phyloP scores from a whole-genome alignment of 2,113 vertebrate species.

The Sceloporus tristichus region DNA sequence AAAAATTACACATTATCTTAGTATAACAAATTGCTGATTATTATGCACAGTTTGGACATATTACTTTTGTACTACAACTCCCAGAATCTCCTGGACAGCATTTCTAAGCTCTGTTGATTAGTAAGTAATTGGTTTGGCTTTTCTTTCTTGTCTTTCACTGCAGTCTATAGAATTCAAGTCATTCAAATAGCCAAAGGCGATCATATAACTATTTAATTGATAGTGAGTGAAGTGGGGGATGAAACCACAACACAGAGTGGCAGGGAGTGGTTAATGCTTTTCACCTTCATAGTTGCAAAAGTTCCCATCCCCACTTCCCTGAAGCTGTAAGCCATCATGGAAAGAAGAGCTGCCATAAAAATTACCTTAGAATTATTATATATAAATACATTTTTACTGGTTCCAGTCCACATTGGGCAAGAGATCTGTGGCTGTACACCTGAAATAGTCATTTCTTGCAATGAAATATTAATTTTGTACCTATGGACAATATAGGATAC shows the following conservation, averaged over 20 bases:
- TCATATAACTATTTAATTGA: background rate
- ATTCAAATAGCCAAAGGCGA: background rate
- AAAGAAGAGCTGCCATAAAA: background rate
- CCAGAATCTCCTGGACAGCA: no score
- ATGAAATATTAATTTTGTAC: background rate
- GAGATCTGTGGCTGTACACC: background rate
- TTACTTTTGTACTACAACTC: no score
- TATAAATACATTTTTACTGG: background rate
- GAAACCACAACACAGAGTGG: no score
- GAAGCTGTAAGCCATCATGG: background rate
- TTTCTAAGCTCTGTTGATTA: background rate
- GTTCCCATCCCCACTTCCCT: no score
- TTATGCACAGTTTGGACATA: no score
- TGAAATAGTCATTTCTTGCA: background rate
- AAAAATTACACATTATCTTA: no score
- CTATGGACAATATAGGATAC: background rate
- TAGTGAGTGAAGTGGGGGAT: background rate
- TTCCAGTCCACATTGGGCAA: background rate
- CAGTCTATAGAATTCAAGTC: constrained; percentile 11
- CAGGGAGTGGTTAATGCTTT: no score
- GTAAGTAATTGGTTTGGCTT: background rate
- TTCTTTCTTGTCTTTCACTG: background rate
- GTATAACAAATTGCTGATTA: no score
- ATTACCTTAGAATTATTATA: background rate
- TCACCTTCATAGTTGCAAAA: no score